A percentile compares a stretch with the other conserved stretches of the same genome.
Conservation (phyloP, 2,113 vertebrate species). For the Lepidothrix coronata region DNA sequence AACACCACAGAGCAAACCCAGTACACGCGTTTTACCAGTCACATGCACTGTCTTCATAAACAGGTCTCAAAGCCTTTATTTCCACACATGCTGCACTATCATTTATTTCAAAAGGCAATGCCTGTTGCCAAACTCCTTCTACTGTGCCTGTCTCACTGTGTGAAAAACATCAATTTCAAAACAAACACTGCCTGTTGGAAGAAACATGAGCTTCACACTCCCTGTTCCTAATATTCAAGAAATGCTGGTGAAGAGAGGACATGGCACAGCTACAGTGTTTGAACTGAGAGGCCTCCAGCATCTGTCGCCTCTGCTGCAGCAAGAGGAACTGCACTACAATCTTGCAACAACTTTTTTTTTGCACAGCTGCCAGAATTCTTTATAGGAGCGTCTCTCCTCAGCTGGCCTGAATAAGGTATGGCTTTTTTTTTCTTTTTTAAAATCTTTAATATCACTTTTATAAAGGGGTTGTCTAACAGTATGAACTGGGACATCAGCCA, state of each 20-base stretch:
- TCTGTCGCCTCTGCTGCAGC: not conserved
- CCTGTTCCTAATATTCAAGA: not conserved
- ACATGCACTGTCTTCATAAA: not conserved
- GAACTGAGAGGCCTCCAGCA: not conserved
- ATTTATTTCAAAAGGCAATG: not conserved
- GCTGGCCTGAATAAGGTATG: not conserved
- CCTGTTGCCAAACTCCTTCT: not conserved
- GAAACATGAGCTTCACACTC: not conserved
- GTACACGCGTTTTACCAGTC: not conserved
- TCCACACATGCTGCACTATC: not conserved
- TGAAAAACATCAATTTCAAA: not conserved
- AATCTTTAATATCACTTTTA: not conserved
- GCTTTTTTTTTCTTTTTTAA: not conserved
- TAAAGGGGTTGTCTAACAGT: not conserved
- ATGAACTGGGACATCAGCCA: not conserved
- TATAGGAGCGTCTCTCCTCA: not conserved
- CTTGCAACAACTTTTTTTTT: not conserved
- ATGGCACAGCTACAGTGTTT: not conserved
- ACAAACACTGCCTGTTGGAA: not conserved
- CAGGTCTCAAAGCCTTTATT: not conserved
- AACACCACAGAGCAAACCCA: not conserved
- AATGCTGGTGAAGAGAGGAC: not conserved
- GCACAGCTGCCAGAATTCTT: not conserved
- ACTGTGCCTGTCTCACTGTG: not conserved
- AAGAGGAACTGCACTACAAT: not conserved